Evolutionary conservation across 2,888 invertebrate species (phyloP), one percentile per base, ranked within the genome.

Genomic region (Salticus scenicus): DNA sequence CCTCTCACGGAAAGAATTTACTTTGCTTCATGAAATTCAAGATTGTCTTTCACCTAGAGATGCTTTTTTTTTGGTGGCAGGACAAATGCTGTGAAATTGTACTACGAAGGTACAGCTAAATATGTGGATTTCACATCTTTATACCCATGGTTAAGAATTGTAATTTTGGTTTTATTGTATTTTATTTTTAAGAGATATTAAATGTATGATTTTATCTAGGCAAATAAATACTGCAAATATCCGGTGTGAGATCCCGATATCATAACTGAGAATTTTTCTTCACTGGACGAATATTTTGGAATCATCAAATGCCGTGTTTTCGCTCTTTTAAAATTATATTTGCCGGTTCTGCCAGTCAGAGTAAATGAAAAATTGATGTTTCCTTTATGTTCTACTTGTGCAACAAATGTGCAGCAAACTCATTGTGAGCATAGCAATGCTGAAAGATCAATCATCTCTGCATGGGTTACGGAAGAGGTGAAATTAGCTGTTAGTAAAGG

Each of bases 1-100:
- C 24, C 10, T 14, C 12, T 20, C 12, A 12, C 24, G 5, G 0
- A 70, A 42, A 8, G 1, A 63, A 24, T 70, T 42, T 30, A 4
- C 30, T 0, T 12, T 12, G 7, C 1, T 4, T n/a, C 41, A 41
- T 64, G 41, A 41, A 1, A 1, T 41, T 0, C 7, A 24, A 1
- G 64, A 63, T 1, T 41, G 64, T 0, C 27, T 74, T 12, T 17
- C 24, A 17, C 64, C 74, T 7, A 20, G 74, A 28, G 74, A 74
- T 37, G 63, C 64, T 0, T 74, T 74, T n/a, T n/a, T 27, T 74
- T 28, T 74, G 74, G 37, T 20, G 66, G 66, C 8, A 66, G 66
- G 17, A 66, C 30, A 0, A 66, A 66, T 14, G 66, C 66, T 0
- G 30, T 66, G 1, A 28, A 30, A 14, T 31, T 66, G n/a, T 30